Conservation (phyloP, 2,797 vertebrate genomes). For the Gallinago nigripennis region DNA sequence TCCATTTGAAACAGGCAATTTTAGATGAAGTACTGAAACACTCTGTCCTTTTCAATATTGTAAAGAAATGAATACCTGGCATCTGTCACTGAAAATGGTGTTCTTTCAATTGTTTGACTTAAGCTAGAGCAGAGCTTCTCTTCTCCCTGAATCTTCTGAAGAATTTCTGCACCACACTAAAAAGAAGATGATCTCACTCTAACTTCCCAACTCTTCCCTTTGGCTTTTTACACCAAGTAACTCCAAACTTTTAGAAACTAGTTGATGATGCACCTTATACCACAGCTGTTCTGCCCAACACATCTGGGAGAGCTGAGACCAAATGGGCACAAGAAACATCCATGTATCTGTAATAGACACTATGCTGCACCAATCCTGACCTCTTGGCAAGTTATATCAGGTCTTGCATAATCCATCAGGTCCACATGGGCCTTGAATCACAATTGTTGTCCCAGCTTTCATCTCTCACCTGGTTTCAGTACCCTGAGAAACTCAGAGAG, state of each 20-base stretch:
- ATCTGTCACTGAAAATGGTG: not conserved
- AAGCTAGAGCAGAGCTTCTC: not conserved
- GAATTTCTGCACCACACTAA: not conserved
- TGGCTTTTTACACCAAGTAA: not conserved
- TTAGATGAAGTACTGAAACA: not conserved
- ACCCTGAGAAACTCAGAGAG: not conserved
- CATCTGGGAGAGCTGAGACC: not conserved
- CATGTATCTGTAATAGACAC: not conserved
- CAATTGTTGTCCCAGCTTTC: not conserved
- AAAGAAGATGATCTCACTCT: not conserved
- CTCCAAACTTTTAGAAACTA: not conserved
- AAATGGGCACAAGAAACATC: not conserved
- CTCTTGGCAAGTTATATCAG: not conserved
- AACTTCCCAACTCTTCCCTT: not conserved
- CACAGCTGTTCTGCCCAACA: not conserved
- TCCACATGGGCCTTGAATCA: not conserved
- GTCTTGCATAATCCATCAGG: not conserved
- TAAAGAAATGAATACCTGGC: not conserved
- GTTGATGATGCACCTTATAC: not conserved
- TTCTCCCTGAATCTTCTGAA: not conserved
- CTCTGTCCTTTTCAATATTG: not conserved
- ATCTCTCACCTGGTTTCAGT: not conserved
- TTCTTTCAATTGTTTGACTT: not conserved
- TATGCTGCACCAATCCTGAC: not conserved
- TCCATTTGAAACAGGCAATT: not conserved